Percentiles rank a stretch among this genome's conserved stretches.
Evolutionary conservation across 1,140 invertebrate species (phyloP).

Genomic region (Sweltsa coloradensis): DNA sequence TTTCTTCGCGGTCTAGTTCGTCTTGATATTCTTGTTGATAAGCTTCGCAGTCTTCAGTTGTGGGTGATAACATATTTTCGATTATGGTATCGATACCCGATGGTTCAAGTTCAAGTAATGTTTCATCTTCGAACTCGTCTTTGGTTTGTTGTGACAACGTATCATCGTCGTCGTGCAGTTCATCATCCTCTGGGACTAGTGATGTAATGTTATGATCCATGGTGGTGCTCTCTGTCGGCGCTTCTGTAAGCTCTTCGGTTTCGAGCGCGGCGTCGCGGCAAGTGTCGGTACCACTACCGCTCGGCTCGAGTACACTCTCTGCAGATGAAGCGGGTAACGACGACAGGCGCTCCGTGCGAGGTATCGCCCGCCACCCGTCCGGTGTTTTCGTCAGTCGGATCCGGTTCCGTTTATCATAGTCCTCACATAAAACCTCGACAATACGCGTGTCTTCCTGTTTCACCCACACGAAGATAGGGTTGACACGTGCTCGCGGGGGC

Average conservation of each 20-base stretch:
- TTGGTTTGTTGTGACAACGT: background rate
- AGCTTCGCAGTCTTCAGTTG: background rate
- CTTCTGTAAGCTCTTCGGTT: constrained; percentile 18
- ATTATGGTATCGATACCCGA: no score
- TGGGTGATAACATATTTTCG: no score
- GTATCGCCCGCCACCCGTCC: constrained; percentile 68
- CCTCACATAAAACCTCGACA: constrained; percentile 69
- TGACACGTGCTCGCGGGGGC: constrained; percentile 39
- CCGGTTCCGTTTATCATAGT: constrained; percentile 70
- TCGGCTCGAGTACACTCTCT: background rate
- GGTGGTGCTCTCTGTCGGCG: constrained; percentile 15
- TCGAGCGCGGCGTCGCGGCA: constrained; percentile 14
- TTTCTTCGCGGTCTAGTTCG: background rate
- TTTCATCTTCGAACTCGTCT: background rate
- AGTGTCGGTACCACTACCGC: constrained; percentile 3
- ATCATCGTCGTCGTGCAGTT: constrained; percentile 1
- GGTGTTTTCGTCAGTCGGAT: constrained; percentile 65
- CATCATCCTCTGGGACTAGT: constrained; percentile 7
- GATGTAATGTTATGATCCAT: background rate
- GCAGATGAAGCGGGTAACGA: constrained; percentile 34
- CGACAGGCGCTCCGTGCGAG: constrained; percentile 51
- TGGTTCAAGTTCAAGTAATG: background rate
- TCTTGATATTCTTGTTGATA: background rate
- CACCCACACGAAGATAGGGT: constrained; percentile 71
- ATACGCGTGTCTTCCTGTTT: constrained; percentile 62